Conservation (phyloP, 1,140 invertebrate species). For the Lepidostoma basale region DNA sequence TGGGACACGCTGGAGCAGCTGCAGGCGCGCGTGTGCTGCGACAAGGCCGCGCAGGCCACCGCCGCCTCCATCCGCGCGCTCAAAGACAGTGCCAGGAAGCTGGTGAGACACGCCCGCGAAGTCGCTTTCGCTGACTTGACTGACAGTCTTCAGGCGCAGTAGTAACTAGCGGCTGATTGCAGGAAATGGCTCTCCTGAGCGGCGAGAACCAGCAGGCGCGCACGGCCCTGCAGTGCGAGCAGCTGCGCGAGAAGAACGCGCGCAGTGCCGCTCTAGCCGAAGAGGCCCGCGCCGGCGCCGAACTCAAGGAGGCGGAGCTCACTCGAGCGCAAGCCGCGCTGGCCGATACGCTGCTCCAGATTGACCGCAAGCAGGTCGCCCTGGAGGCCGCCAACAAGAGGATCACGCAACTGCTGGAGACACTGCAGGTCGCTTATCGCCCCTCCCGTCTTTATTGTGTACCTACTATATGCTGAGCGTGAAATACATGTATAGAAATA, state of each 20-base stretch:
- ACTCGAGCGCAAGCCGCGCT: conserved; percentile 60
- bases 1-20: conserved; percentile 67
- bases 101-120: conserved; percentile 50
- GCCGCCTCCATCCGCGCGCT: conserved; percentile 57
- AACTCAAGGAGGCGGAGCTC: conserved; percentile 56
- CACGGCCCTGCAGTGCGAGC: conserved; percentile 67
- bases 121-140: neutral
- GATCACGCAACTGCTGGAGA: conserved; percentile 18
- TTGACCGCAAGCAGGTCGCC: conserved; percentile 59
- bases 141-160: neutral
- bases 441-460: neutral
- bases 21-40: conserved; percentile 71
- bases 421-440: conserved; percentile 7
- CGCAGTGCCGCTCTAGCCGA: conserved; percentile 43
- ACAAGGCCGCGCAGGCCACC: conserved; percentile 65
- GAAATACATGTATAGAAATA: neutral
- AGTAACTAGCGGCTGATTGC: conserved; percentile 14
- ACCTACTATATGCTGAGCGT: neutral
- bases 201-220: conserved; percentile 69
- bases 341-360: conserved; percentile 55
- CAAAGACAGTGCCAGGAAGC: conserved; percentile 56
- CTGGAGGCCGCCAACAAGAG: conserved; percentile 28
- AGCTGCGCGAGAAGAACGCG: conserved; percentile 55
- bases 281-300: conserved; percentile 53
- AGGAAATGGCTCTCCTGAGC: conserved; percentile 66